These are phyloP conservation scores for Lithophane socia DNA, from an alignment of 2,888 invertebrate genomes.

Conservation along the genomic window DNA sequence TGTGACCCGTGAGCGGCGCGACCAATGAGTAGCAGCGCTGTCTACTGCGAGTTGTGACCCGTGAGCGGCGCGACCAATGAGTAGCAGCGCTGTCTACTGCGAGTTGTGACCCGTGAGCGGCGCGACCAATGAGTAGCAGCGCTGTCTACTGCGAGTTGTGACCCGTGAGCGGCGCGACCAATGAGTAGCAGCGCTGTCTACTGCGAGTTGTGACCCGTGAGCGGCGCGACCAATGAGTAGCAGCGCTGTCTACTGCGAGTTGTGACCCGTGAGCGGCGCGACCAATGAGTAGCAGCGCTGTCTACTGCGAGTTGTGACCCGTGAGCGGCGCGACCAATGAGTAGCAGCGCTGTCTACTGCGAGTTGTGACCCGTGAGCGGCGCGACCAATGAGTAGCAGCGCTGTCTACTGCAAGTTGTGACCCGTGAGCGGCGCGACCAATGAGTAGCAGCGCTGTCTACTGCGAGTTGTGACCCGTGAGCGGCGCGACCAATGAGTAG, in stretches of 20 bases:
- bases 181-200: conserved; percentile 4
- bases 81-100: conserved; percentile 8
- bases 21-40: conserved; percentile 2
- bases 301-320: no score
- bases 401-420: not conserved
- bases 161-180: not conserved
- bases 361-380: not conserved
- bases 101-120: not conserved
- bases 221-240: not conserved
- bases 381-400: conserved; percentile 4
- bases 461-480: no score
- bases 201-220: no score
- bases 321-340: not conserved
- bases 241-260: not conserved
- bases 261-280: not conserved
- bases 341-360: conserved; percentile 24
- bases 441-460: conserved; percentile 4
- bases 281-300: not conserved
- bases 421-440: not conserved
- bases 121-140: not conserved
- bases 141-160: no score
- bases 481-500: not conserved
- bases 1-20: not conserved
- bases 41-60: no score
- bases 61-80: not conserved